Conservation (phyloP, 23 tunicate species). For the Trididemnum nubilum region DNA sequence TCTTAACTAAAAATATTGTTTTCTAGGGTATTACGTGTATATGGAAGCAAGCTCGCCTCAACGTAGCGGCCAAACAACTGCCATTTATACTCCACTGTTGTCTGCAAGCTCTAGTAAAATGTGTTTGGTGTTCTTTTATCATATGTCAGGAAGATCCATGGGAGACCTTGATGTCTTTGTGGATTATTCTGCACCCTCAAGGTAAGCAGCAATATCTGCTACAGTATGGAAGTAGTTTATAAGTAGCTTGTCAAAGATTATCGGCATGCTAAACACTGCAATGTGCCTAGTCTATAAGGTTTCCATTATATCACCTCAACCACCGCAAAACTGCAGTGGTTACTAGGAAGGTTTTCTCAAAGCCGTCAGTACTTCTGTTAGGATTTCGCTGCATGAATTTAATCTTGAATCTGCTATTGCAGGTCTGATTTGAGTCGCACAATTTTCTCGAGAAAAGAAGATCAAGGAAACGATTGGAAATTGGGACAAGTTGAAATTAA, state of each 20-base stretch:
- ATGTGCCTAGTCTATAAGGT: too few species aligned
- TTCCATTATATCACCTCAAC: too few species aligned
- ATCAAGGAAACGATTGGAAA: constrained; percentile 52
- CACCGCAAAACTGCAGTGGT: too few species aligned
- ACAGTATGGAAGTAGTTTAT: too few species aligned
- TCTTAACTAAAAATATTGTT: too few species aligned
- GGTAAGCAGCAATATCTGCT: not conserved
- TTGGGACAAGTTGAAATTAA: constrained; percentile 36
- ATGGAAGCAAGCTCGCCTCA: constrained; percentile 75
- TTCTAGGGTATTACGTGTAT: constrained; percentile 64
- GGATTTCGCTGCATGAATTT: too few species aligned
- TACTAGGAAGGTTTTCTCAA: too few species aligned
- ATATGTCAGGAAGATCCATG: constrained; percentile 70
- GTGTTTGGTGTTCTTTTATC: constrained; percentile 82
- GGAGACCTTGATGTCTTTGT: constrained; percentile 48
- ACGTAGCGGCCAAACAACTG: constrained; percentile 33
- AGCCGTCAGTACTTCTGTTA: too few species aligned
- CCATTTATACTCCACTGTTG: constrained; percentile 43
- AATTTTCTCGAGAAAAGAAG: not conserved
- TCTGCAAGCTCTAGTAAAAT: constrained; percentile 26
- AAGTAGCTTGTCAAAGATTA: too few species aligned
- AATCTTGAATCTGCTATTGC: too few species aligned
- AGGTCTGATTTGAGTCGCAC: too few species aligned
- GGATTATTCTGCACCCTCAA: constrained; percentile 1
- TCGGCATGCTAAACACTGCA: too few species aligned